phyloP scores from a whole-genome alignment of 2,113 vertebrate genomes.

The Oostethus manadensis region DNA sequence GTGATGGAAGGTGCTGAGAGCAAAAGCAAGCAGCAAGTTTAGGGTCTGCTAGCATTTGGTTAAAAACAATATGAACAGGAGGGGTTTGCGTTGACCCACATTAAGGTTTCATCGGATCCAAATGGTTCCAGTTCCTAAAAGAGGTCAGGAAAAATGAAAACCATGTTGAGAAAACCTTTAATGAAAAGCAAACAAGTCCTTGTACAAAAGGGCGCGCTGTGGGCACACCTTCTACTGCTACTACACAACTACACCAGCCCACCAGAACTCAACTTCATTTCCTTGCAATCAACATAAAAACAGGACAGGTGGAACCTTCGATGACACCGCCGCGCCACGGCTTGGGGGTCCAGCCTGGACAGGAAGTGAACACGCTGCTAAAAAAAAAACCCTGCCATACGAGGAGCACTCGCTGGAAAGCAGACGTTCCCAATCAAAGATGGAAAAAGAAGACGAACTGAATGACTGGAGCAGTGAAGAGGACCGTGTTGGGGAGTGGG shows the following conservation, averaged over 20 bases:
- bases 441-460: not conserved
- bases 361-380: not conserved
- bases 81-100: no score
- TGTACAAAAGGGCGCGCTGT: not conserved
- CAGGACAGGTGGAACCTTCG: constrained; percentile 2
- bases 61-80: no score
- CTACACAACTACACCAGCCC: constrained; percentile 99
- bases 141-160: not conserved
- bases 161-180: constrained; percentile 5
- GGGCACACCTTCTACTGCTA: constrained; percentile 74
- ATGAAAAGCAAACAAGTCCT: not conserved
- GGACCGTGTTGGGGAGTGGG: not conserved
- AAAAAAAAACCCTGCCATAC: not conserved
- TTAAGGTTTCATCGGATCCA: not conserved
- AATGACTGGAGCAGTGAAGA: not conserved
- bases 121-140: not conserved
- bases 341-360: not conserved
- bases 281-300: constrained; percentile 21
- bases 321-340: not conserved
- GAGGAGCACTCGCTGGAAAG: not conserved
- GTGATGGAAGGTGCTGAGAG: no score
- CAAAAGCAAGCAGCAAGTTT: no score
- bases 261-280: constrained; percentile 99
- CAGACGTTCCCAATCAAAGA: not conserved
- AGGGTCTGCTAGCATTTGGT: no score